phyloP scores from a whole-genome alignment of 2,888 invertebrate genomes.

The Notocelia uddmanniana region DNA sequence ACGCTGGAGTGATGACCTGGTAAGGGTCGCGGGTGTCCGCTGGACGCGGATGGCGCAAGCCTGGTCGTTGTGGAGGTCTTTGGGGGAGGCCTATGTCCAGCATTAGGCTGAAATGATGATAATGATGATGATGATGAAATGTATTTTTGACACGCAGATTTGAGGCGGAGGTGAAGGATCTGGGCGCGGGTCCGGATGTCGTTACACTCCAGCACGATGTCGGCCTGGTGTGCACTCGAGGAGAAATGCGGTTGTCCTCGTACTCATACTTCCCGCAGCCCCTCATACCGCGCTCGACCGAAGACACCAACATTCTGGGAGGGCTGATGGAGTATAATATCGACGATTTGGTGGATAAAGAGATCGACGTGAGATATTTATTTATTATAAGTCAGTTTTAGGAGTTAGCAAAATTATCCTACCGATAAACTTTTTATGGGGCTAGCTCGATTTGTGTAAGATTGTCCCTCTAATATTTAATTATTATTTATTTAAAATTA shows the following conservation, averaged over 20 bases:
- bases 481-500: too few species aligned
- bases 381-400: not conserved
- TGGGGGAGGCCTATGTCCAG: too few species aligned
- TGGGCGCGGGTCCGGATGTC: conserved; percentile 70
- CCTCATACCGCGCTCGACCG: conserved; percentile 28
- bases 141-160: conserved; percentile 58
- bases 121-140: too few species aligned
- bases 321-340: conserved; percentile 57
- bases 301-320: conserved; percentile 49
- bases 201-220: conserved; percentile 74
- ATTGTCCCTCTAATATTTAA: too few species aligned
- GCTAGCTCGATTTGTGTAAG: too few species aligned
- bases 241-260: conserved; percentile 57
- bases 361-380: conserved; percentile 37
- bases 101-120: too few species aligned
- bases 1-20: too few species aligned
- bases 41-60: too few species aligned
- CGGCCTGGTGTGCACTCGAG: conserved; percentile 70
- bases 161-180: conserved; percentile 64
- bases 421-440: too few species aligned
- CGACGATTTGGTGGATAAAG: conserved; percentile 53
- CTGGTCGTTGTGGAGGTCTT: too few species aligned
- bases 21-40: too few species aligned
- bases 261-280: conserved; percentile 16
- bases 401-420: not conserved